Base-by-base conservation (phyloP, 2,888 invertebrate genomes). In the Ligdia adustata region DNA sequence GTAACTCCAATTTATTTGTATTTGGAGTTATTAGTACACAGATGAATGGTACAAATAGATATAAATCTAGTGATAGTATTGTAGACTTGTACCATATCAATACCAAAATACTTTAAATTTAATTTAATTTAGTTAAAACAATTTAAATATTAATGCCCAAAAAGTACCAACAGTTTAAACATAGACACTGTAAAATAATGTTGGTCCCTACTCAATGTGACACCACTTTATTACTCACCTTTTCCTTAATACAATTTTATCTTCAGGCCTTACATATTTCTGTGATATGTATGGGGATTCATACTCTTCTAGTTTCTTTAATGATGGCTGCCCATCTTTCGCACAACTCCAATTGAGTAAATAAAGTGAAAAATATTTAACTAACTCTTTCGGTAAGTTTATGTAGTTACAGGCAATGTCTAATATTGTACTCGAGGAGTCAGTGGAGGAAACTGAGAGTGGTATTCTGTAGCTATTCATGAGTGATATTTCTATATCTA, bases 211-310 rank as follows among this genome's bases (percentile, higher is more conserved):
- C n/a, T 39, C 24, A 40, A 27, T 27, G 11, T 24, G 38, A 28
- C 42, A 38, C n/a, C 27, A 33, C 9, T 42, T 24, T 15, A 28
- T 26, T 9, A 54, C 49, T 51, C 70, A 96, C 96, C 95, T 95
- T 91, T 97, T 98, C 66, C 97, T 93, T 59, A 98, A 91, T 57
- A 97, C 94, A 80, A 99, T 93, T 88, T 94, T 94, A 75, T 94
- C 93, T 57, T 93, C 94, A 53, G 93, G 93, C 60, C 90, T 80
- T 48, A 95, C 93, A 79, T 94, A 93, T 75, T 95, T 95, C 62
- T 96, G 94, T 40, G 98, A 97, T 85, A 99, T 95, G 86, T 95
- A 97, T 0, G 99, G 99, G 59, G 98, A 97, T 91, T 99, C 99
- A 91, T 98, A 99, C 81, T 99, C 96, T 88, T 98, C 97, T 57